Base-by-base conservation (phyloP, 2,888 invertebrate species). In the Mesorhabditis sp. region DNA sequence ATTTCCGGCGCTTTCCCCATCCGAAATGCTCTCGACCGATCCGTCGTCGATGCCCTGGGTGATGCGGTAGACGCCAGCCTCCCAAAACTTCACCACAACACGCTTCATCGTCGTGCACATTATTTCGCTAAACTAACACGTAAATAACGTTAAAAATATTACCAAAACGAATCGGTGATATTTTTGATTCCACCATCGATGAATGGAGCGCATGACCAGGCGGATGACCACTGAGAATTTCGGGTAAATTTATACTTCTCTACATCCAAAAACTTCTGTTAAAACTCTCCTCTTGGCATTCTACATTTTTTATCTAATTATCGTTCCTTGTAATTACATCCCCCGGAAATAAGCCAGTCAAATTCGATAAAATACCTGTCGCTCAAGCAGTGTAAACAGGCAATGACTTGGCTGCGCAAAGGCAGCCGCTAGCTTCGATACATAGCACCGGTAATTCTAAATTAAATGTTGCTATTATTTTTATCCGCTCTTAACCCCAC, bases 171-270 rank as follows among this genome's bases (percentile, higher is more conserved):
- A 10, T 10, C n/a, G 58, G 58, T 50, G 58, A 50, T 10, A 10
- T 10, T n/a, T 50, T 50, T n/a, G 58, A 50, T 50, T 50, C 58
- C 58, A 50, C n/a, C n/a, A n/a, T 50, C 58, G 58, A 50, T 50
- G n/a, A 50, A 50, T n/a, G 58, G 58, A n/a, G 58, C 58, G n/a
- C 58, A 50, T 50, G 58, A 13, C 58, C 58, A 50, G n/a, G 58
- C 58, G n/a, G 58, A 10, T 50, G 58, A 13, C 58, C 58, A 50
- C 58, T 50, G 10, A 50, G n/a, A 50, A 50, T 13, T 50, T 10
- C 58, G n/a, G 7, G 1, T 50, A 13, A 28, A 28, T 28, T 28
- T 28, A 28, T 28, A 28, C 28, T 28, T 28, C 28, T 28, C 28
- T 28, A 28, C 28, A 28, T 28, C 28, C 28, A 28, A 28, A 28